A percentile compares a stretch with the other conserved stretches of the same genome.
Conservation (phyloP, 2,888 invertebrate species). For the Mycalesis mineus region DNA sequence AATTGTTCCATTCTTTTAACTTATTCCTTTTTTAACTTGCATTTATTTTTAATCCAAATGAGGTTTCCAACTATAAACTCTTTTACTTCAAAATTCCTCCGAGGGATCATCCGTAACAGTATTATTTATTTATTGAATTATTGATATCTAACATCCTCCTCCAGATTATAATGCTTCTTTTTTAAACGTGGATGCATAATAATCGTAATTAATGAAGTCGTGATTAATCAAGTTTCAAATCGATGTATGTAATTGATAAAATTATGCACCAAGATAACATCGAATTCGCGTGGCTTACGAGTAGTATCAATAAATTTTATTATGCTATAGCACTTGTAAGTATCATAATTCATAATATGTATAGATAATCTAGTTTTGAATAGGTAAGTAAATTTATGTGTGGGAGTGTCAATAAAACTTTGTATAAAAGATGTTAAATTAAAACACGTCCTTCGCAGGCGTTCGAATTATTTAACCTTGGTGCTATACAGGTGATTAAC, state of each 20-base stretch:
- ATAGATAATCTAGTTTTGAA: background rate
- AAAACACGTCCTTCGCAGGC: background rate
- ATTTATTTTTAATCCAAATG: too few relatives aligned
- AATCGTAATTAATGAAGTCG: background rate
- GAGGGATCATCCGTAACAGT: too few relatives aligned
- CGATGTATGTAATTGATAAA: background rate
- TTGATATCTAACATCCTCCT: too few relatives aligned
- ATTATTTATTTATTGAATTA: background rate
- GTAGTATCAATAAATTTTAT: background rate
- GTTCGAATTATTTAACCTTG: conserved; percentile 17
- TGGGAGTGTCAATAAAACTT: background rate
- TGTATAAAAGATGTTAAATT: background rate
- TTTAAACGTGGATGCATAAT: background rate
- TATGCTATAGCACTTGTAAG: background rate
- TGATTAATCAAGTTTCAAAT: background rate
- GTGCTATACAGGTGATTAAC: conserved; percentile 15
- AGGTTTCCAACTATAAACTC: too few relatives aligned
- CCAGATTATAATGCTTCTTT: too few relatives aligned
- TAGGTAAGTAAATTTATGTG: background rate
- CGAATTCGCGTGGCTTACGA: background rate
- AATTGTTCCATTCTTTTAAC: too few relatives aligned
- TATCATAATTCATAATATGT: background rate
- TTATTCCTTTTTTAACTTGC: too few relatives aligned
- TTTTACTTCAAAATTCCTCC: too few relatives aligned
- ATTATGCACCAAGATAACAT: background rate